Percentiles rank a stretch among this genome's conserved stretches.
Evolutionary conservation across 1,140 invertebrate species (phyloP).

Genomic region (Drosophila kanapiae): DNA sequence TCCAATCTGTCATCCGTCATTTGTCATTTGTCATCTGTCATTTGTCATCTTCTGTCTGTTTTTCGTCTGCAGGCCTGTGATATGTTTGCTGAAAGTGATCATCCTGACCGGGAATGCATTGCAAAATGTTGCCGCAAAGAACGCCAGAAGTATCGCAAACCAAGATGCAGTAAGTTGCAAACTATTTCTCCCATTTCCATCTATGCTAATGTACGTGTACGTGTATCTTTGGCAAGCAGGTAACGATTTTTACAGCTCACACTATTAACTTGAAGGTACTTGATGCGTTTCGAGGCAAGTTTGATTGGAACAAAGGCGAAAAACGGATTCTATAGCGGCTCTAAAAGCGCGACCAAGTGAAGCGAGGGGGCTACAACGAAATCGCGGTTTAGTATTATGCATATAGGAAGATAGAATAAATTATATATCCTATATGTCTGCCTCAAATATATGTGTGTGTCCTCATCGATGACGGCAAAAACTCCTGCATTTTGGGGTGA

Average conservation of each 20-base stretch:
- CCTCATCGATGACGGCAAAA: constrained; percentile 45
- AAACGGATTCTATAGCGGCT: constrained; percentile 19
- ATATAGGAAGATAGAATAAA: constrained; percentile 15
- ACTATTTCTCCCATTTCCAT: constrained; percentile 39
- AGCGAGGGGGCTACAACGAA: constrained; percentile 32
- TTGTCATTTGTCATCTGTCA: background rate
- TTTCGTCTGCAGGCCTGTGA: constrained; percentile 41
- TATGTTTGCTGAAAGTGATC: constrained; percentile 63
- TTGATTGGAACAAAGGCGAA: constrained; percentile 34
- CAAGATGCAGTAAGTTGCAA: constrained; percentile 35
- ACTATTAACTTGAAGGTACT: constrained; percentile 84
- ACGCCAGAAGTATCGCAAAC: constrained; percentile 24
- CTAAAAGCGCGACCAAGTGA: constrained; percentile 45
- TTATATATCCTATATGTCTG: constrained; percentile 31
- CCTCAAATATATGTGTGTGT: constrained; percentile 6
- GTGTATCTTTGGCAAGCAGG: constrained; percentile 80
- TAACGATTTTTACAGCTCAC: constrained; percentile 85
- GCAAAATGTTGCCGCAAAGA: constrained; percentile 72
- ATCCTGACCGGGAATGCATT: constrained; percentile 56
- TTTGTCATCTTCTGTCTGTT: constrained; percentile 1
- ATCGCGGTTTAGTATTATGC: constrained; percentile 20
- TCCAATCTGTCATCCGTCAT: constrained; percentile 19
- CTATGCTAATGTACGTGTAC: constrained; percentile 57
- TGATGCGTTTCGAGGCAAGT: constrained; percentile 68
- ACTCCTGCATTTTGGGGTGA: constrained; percentile 62